Conservation (phyloP, 2,113 vertebrate genomes). For the Psilopsiagon aymara region DNA sequence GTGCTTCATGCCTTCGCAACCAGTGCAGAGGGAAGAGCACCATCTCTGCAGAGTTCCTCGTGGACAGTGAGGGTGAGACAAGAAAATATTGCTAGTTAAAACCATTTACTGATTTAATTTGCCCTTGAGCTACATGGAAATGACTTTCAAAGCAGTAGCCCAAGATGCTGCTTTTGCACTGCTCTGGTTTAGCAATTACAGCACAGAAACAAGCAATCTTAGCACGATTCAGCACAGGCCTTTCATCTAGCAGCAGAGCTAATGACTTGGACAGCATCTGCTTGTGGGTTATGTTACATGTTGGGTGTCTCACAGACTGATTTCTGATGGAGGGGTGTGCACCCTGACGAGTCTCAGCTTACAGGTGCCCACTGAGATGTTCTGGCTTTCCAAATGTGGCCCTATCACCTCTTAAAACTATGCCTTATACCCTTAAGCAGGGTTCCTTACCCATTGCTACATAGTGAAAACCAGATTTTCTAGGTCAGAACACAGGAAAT, state of each 20-base stretch:
- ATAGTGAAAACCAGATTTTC: background rate
- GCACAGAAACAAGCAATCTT: background rate
- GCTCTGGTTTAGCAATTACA: background rate
- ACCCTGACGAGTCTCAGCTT: background rate
- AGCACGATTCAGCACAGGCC: background rate
- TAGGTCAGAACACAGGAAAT: background rate
- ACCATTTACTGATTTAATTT: background rate
- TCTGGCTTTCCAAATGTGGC: background rate
- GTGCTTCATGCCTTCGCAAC: background rate
- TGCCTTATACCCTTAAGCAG: background rate
- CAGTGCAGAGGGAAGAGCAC: background rate
- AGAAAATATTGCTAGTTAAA: slow-evolving; percentile 33
- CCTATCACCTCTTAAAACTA: background rate
- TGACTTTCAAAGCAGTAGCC: background rate
- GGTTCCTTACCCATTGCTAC: background rate
- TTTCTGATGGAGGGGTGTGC: background rate
- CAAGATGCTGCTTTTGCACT: background rate
- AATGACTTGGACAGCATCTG: background rate
- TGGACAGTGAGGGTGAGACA: background rate
- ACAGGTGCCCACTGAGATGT: background rate
- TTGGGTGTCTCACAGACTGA: background rate
- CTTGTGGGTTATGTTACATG: background rate
- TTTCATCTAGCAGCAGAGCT: background rate
- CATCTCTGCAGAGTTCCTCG: background rate
- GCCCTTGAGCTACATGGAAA: background rate